phyloP scores from a whole-genome alignment of 2,797 vertebrate species.

The Siniperca obscura region DNA sequence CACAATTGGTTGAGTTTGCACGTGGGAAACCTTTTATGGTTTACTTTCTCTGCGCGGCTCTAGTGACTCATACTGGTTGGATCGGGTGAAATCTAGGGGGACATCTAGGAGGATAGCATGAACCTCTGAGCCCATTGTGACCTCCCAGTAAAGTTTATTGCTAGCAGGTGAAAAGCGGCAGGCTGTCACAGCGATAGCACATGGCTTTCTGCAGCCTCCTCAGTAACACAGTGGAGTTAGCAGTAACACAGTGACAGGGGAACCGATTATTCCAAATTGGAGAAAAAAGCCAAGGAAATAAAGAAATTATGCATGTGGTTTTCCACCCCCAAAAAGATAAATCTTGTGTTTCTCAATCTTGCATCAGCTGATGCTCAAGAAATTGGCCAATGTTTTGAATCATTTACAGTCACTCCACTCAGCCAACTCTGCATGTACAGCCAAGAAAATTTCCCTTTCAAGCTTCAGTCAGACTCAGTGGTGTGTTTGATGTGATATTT shows the following conservation, averaged over 20 bases:
- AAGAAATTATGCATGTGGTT: constrained; percentile 22
- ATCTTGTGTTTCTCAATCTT: constrained; percentile 42
- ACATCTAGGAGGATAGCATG: neutral
- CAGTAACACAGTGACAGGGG: neutral
- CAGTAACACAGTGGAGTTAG: neutral
- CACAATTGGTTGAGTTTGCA: neutral
- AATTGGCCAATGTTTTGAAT: constrained; percentile 45
- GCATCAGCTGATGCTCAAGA: constrained; percentile 34
- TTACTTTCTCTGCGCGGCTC: neutral
- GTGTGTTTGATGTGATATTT: constrained; percentile 28
- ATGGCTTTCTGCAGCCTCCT: neutral
- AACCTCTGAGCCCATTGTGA: neutral
- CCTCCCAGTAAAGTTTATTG: neutral
- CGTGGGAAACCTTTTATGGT: neutral
- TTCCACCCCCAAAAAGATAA: constrained; percentile 6
- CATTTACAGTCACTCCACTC: constrained; percentile 44
- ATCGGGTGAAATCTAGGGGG: neutral
- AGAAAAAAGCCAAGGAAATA: neutral
- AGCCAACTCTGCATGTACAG: constrained; percentile 6
- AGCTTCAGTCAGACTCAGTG: constrained; percentile 6
- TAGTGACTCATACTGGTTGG: neutral
- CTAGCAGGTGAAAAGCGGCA: constrained; percentile 6
- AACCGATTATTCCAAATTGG: constrained; percentile 4
- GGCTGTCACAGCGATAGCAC: neutral
- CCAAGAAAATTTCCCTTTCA: constrained; percentile 5